Conservation (phyloP, 1,140 invertebrate genomes). For the Drosophila baimaii region DNA sequence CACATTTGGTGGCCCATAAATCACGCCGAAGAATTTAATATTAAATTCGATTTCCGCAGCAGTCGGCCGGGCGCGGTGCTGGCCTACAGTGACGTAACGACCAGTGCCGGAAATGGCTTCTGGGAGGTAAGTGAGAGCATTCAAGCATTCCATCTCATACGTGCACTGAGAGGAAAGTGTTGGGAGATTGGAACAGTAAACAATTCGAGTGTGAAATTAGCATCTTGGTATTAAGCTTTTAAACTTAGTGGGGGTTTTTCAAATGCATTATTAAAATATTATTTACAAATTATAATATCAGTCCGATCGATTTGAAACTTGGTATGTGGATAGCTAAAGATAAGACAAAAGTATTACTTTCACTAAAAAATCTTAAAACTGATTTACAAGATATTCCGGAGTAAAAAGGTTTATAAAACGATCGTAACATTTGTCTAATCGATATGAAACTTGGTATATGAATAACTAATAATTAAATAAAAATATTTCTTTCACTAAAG, state of each 20-base stretch:
- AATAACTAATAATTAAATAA: no score
- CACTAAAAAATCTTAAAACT: background rate
- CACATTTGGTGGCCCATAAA: conserved; percentile 93
- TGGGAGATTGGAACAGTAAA: background rate
- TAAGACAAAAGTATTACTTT: background rate
- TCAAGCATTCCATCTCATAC: conserved; percentile 68
- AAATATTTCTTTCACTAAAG: no score
- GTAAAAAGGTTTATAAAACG: background rate
- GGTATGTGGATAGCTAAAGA: background rate
- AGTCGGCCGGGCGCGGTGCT: conserved; percentile 92
- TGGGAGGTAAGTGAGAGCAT: conserved; percentile 91
- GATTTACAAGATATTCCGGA: background rate
- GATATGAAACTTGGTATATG: background rate
- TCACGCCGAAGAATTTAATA: conserved; percentile 88
- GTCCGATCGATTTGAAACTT: background rate
- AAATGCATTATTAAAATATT: background rate
- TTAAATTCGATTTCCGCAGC: conserved; percentile 95
- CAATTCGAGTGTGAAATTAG: background rate
- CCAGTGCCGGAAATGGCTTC: conserved; percentile 89
- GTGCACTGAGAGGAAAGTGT: conserved; percentile 5
- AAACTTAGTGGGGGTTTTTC: no score
- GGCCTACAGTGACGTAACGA: conserved; percentile 91
- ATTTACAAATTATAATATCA: no score
- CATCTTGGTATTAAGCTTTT: no score
- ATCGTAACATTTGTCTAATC: background rate